Conservation (phyloP, 2,113 vertebrate species). For the Mormyrus iriodes region DNA sequence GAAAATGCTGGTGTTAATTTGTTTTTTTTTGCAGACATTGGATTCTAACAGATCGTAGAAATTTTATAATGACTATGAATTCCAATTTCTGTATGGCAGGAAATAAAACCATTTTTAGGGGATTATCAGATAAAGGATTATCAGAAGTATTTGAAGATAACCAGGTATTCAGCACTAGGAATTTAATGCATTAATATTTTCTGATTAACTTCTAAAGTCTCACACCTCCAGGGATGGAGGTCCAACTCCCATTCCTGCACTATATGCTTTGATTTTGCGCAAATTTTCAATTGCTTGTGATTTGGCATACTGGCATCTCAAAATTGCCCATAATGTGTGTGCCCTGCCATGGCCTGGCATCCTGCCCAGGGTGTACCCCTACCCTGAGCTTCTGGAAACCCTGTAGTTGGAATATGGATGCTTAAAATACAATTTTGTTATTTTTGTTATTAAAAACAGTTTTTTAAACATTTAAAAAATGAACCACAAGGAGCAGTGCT, state of each 20-base stretch:
- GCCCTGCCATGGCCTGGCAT: neutral
- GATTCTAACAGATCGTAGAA: neutral
- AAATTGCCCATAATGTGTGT: neutral
- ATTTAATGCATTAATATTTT: neutral
- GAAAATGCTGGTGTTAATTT: neutral
- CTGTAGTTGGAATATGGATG: neutral
- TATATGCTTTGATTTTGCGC: neutral
- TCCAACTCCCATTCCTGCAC: neutral
- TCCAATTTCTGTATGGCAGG: neutral
- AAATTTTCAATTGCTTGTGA: neutral
- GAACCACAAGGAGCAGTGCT: neutral
- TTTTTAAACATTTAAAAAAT: neutral
- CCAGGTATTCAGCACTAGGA: neutral
- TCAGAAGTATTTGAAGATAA: neutral
- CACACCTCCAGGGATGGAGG: neutral
- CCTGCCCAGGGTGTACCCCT: neutral
- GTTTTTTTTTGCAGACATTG: neutral
- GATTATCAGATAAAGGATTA: neutral
- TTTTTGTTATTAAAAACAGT: neutral
- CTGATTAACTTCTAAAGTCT: neutral
- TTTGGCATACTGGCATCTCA: neutral
- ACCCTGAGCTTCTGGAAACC: neutral
- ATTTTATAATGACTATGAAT: neutral
- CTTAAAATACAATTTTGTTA: neutral
- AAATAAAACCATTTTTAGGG: neutral